Base-by-base conservation (phyloP, 1,140 invertebrate genomes). In the Sinella curviseta region DNA sequence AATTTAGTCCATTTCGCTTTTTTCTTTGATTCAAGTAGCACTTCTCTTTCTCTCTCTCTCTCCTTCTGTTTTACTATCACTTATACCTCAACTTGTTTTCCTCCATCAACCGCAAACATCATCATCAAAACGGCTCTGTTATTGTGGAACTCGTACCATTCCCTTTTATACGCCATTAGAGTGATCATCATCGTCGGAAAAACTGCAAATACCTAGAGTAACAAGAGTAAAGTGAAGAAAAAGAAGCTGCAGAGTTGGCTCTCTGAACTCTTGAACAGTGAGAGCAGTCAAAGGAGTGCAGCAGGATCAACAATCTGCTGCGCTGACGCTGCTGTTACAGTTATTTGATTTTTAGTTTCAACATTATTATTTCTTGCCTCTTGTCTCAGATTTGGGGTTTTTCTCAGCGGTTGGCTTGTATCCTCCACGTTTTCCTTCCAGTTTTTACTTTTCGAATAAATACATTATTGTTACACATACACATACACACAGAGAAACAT, bases 21-120 rank as follows among this genome's bases (percentile, higher is more conserved):
- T 70, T 70, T 70, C 31, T 70, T 33, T 33, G 31, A 70, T 70
- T 33, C 65, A 70, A 70, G 31, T 60, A 70, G 28, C 65, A 70
- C 65, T 70, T 33, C 31, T 12, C 12, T 70, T 26, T 60, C 24
- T 60, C 55, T 60, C 55, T 24, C 55, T 8, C n/a, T n/a, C 55
- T 60, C 55, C n/a, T n/a, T n/a, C n/a, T n/a, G n/a, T n/a, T n/a
- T n/a, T n/a, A n/a, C 57, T 60, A 60, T 26, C 57, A n/a, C 57
- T 60, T n/a, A 60, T 4, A 14, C 24, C 14, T 26, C 39, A 20
- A 48, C 8, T 48, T 12, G 39, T 48, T 48, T 48, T 48, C 57
- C 12, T 26, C 24, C 39, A 48, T 8, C 39, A 48, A 17, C 39
- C 17, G 4, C 39, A 8, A 48, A 4, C 39, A 48, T 17, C 17